Evolutionary conservation across 2,888 invertebrate species (phyloP), one percentile per base, ranked within the genome.

Genomic region (Scotopteryx bipunctaria): DNA sequence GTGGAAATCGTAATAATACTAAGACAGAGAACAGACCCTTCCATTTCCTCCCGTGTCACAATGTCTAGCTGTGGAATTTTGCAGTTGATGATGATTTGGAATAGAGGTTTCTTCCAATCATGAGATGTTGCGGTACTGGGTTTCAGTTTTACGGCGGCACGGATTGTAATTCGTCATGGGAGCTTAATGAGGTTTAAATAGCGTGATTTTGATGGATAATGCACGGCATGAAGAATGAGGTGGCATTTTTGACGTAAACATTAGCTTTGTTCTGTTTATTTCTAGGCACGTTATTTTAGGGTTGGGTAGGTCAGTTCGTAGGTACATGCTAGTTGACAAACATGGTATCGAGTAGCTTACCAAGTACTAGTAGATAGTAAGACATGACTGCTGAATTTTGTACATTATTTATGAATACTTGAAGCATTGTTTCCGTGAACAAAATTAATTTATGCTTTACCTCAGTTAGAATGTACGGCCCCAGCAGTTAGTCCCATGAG

Each of bases 131-230:
- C 50, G 38, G 5, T 40, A 40, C 50, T 50, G 8, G 11, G 3
- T 33, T 40, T 11, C 13, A 31, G 8, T 8, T 27, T 6, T 54
- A 54, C 48, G 31, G 17, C 36, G 48, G 21, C 31, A 2, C 54
- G 66, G 68, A 75, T 75, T 75, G 73, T 72, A 64, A 60, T 38
- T 62, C 56, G 64, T 66, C 56, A 55, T 54, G 33, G 38, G 14
- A 46, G 42, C 49, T 58, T 59, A 71, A 70, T 69, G 69, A 67
- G 65, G 61, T 65, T 65, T 63, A 69, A 66, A 64, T 56, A 43
- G 66, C 44, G 66, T 63, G 61, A 66, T 64, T 69, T 67, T 68
- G 68, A 67, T 64, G 60, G 64, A 57, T 65, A 63, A 64, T 67
- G 63, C 58, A 63, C 60, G 47, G 53, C 31, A 37, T 51, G 53